Percentiles rank a stretch among this genome's conserved stretches.
These are phyloP conservation scores for Onychostruthus taczanowskii DNA, from an alignment of 2,113 vertebrate genomes.

Conservation along the genomic window DNA sequence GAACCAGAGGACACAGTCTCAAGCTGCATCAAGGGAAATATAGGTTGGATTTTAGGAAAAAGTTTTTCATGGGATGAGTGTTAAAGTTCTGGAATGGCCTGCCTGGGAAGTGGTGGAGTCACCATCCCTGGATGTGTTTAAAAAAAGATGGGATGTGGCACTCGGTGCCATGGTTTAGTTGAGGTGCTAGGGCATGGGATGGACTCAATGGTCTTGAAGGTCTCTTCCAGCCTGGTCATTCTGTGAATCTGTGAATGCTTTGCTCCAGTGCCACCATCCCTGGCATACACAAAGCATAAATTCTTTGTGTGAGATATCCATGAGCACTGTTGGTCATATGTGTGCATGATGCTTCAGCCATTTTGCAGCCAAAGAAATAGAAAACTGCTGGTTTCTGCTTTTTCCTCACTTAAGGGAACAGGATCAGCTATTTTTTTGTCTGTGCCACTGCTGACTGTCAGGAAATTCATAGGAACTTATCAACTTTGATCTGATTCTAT, in stretches of 20 bases:
- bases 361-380: neutral
- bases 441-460: neutral
- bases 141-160: neutral
- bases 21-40: neutral
- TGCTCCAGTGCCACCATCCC: neutral
- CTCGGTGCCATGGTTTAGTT: neutral
- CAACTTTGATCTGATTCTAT: neutral
- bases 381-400: neutral
- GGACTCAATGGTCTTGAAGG: neutral
- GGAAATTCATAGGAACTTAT: neutral
- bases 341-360: neutral
- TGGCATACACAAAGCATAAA: rapidly evolving
- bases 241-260: neutral
- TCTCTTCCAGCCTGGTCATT: neutral
- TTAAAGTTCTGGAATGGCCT: neutral
- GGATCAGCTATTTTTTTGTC: neutral
- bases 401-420: neutral
- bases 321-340: neutral
- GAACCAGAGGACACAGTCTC: neutral
- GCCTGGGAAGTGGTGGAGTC: neutral
- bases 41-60: neutral
- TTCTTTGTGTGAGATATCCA: neutral
- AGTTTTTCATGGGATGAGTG: neutral
- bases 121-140: neutral
- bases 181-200: neutral